A percentile compares a stretch with the other conserved stretches of the same genome.
Conservation (phyloP, 2,797 vertebrate species). For the Gallinago nigripennis region DNA sequence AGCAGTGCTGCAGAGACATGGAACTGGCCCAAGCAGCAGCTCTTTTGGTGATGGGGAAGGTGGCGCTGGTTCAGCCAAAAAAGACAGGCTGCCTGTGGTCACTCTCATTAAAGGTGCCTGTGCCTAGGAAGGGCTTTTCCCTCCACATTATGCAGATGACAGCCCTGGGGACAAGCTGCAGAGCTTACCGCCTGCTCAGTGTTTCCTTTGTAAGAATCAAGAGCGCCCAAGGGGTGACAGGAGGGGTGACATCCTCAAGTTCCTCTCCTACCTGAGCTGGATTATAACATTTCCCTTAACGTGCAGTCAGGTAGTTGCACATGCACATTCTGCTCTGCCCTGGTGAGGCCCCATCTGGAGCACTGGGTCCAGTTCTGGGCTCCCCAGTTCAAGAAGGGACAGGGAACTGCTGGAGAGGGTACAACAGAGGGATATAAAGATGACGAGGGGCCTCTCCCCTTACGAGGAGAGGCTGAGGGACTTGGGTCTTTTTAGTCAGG, state of each 20-base stretch:
- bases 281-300: background rate
- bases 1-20: background rate
- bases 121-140: background rate
- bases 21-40: background rate
- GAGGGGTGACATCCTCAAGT: background rate
- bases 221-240: fast-evolving
- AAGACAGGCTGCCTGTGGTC: background rate
- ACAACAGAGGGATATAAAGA: too few relatives aligned
- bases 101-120: background rate
- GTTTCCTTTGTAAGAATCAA: background rate
- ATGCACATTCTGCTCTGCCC: too few relatives aligned
- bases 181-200: fast-evolving
- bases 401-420: too few relatives aligned
- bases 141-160: background rate
- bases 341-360: too few relatives aligned
- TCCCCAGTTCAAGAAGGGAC: too few relatives aligned
- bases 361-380: too few relatives aligned
- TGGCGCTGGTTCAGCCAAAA: background rate
- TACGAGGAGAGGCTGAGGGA: too few relatives aligned
- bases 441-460: too few relatives aligned
- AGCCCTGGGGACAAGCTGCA: background rate
- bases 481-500: too few relatives aligned
- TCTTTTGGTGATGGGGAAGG: background rate
- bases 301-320: background rate
- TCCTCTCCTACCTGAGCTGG: background rate